These are phyloP conservation scores for Tadarida brasiliensis DNA, from an alignment of 2,797 vertebrate genomes.

Conservation along the genomic window DNA sequence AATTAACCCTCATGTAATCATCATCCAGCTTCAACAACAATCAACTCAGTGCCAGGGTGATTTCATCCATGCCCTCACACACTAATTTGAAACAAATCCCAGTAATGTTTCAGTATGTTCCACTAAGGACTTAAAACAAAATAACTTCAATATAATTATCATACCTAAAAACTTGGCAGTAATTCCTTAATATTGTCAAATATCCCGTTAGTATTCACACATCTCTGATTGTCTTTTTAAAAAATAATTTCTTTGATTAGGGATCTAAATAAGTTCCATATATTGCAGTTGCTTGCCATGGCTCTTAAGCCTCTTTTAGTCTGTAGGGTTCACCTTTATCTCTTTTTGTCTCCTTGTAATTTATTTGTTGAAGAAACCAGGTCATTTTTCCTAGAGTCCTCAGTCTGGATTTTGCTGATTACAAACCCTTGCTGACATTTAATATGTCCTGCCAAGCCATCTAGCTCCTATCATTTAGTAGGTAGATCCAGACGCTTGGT, in stretches of 20 bases:
- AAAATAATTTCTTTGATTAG: neutral
- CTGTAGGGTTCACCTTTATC: neutral
- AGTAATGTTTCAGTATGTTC: neutral
- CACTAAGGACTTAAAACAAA: neutral
- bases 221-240: neutral
- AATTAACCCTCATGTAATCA: neutral
- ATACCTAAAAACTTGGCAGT: neutral
- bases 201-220: neutral
- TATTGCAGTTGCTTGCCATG: neutral
- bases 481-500: neutral
- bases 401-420: neutral
- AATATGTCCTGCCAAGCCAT: neutral
- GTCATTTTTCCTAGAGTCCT: neutral
- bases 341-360: neutral
- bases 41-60: neutral
- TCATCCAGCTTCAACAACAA: neutral
- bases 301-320: neutral
- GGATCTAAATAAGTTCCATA: neutral
- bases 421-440: neutral
- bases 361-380: constrained; percentile 31
- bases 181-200: neutral
- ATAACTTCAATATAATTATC: neutral
- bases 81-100: constrained; percentile 30
- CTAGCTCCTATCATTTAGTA: neutral
- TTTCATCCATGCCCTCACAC: neutral